Percentiles rank a stretch among this genome's conserved stretches.
Evolutionary conservation across 2,888 invertebrate genomes (phyloP).

Genomic region (Punctoribates punctum): DNA sequence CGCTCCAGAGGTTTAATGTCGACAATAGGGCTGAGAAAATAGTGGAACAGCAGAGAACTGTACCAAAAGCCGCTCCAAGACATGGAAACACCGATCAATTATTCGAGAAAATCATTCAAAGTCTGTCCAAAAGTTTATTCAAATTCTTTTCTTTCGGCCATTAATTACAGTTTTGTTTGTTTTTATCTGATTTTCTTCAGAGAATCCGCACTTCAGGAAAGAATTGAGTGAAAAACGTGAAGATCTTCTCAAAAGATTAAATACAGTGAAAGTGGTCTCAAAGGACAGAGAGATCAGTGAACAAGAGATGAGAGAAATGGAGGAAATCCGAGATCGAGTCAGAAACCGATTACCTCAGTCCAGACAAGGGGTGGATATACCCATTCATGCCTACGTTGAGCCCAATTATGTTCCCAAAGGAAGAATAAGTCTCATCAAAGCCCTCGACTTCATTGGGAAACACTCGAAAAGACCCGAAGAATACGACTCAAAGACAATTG

Average conservation of each 20-base stretch:
- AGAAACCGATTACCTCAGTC: neutral
- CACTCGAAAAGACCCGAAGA: conserved; percentile 63
- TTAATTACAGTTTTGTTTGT: neutral
- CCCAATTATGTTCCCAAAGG: conserved; percentile 63
- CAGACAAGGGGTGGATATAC: neutral
- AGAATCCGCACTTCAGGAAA: conserved; percentile 3
- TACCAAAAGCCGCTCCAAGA: conserved; percentile 9
- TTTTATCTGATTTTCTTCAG: conserved; percentile 2
- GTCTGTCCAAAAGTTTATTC: neutral
- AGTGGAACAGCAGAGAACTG: neutral
- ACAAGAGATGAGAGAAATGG: neutral
- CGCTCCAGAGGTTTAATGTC: conserved; percentile 37
- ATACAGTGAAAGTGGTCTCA: conserved; percentile 18
- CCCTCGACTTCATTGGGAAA: conserved; percentile 64
- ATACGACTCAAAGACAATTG: conserved; percentile 62
- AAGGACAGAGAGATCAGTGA: neutral
- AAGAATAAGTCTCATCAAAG: conserved; percentile 63
- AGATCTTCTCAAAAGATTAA: conserved; percentile 14
- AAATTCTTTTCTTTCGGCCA: neutral
- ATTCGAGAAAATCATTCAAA: neutral
- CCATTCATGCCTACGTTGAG: conserved; percentile 54
- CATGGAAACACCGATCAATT: conserved; percentile 20
- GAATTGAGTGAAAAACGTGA: neutral
- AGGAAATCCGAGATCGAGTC: neutral
- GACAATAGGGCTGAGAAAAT: conserved; percentile 32